phyloP scores from a whole-genome alignment of 30 jellyfish, hydroid and myxozoan genomes.

The Nemopilema nomurai region DNA sequence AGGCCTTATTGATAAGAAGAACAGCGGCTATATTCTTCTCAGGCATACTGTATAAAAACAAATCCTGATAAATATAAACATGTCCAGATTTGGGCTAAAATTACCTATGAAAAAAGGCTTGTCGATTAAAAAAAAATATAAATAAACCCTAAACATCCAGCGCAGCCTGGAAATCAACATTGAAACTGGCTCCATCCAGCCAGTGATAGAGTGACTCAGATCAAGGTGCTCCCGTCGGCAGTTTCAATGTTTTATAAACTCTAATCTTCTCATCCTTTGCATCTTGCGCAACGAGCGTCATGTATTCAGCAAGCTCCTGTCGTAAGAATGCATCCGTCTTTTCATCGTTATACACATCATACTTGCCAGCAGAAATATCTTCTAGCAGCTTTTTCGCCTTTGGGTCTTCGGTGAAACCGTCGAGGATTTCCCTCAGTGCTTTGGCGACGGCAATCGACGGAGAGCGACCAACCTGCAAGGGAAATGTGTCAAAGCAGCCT shows the following conservation, averaged over 20 bases:
- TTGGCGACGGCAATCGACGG: slow-evolving; percentile 66
- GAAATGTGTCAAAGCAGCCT: no score
- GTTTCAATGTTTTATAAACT: not conserved
- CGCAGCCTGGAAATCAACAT: no score
- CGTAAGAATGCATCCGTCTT: slow-evolving; percentile 34
- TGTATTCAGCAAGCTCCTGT: slow-evolving; percentile 11
- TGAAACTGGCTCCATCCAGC: not conserved
- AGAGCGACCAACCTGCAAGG: slow-evolving; percentile 80
- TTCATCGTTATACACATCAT: slow-evolving; percentile 39
- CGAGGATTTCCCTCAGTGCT: slow-evolving; percentile 33
- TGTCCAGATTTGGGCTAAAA: no score
- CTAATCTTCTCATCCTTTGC: not conserved
- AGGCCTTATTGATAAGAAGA: no score
- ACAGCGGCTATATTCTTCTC: no score
- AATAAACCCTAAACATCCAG: no score
- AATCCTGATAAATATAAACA: no score
- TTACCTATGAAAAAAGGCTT: no score
- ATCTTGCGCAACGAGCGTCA: not conserved
- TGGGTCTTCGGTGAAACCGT: slow-evolving; percentile 1
- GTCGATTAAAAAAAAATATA: no score
- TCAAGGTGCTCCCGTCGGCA: not conserved
- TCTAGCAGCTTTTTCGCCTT: slow-evolving; percentile 33
- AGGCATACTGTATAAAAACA: no score
- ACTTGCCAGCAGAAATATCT: slow-evolving; percentile 51
- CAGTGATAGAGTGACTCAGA: not conserved